Base-by-base conservation (phyloP, 2,888 invertebrate species). In the Reticulitermes lucifugus region DNA sequence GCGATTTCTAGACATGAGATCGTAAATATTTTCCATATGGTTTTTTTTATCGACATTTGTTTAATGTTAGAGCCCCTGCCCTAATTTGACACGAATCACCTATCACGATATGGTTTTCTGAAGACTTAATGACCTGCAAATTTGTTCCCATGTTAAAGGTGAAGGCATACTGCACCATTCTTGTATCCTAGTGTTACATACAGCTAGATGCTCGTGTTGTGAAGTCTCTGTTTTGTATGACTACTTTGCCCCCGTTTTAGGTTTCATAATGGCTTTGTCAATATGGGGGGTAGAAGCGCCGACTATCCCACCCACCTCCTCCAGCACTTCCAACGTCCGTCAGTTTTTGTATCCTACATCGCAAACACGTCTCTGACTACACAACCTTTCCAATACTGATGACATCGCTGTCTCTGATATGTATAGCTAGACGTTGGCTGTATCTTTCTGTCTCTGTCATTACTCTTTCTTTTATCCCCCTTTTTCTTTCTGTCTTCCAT, bases 231-330 rank as follows among this genome's bases (percentile, higher is more conserved):
- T 41, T 73, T 73, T 41, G 35, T 73, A 73, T 73, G 10, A 35
- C 73, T 73, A 73, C 41, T 73, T 41, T 73, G 5, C 35, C 77
- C 46, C 46, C 46, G 7, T 10, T 46, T 77, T 46, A n/a, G 77
- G 9, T 43, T 77, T 77, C 65, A 70, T 81, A 81, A 81, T 81
- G 81, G 81, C 70, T 81, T 81, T 81, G 81, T 70, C 81, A 81
- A 81, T 81, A 81, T 65, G 9, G 55, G 77, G 22, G n/a, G 75
- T 43, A 75, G 5, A 18, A 22, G 43, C 43, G 75, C 18, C 75
- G 43, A 75, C 75, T 4, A 43, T 41, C 43, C 18, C 29, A 5
- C 46, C 46, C 46, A 21, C 41, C 18, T 41, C 41, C 73, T 10
- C 73, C 10, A 0, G 7, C 73, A 35, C 35, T 35, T 35, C 35